Percentiles rank a stretch among this genome's conserved stretches.
These are phyloP conservation scores for Bubo scandiacus DNA, from an alignment of 2,113 vertebrate species.

Conservation along the genomic window DNA sequence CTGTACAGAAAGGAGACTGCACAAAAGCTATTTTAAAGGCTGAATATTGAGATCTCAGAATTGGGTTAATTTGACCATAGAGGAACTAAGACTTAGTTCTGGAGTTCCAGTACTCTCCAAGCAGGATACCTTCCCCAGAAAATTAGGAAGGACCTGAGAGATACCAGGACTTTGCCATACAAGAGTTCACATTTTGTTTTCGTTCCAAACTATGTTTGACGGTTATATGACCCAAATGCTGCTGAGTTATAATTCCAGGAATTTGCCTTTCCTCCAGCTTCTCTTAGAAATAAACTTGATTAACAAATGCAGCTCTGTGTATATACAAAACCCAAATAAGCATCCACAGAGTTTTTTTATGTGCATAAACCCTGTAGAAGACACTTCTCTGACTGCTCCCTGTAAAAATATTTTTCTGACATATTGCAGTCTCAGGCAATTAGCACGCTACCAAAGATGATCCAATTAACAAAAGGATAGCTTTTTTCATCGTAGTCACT, in stretches of 20 bases:
- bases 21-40: background rate
- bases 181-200: background rate
- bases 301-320: background rate
- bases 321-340: background rate
- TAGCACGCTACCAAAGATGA: background rate
- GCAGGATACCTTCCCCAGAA: background rate
- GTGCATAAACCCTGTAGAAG: background rate
- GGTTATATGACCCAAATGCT: background rate
- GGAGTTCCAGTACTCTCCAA: background rate
- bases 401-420: background rate
- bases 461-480: background rate
- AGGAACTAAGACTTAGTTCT: background rate
- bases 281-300: background rate
- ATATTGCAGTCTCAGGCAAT: background rate
- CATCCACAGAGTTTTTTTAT: background rate
- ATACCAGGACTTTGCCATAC: background rate
- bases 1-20: background rate
- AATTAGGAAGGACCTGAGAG: background rate
- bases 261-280: background rate
- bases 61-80: background rate
- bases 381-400: background rate
- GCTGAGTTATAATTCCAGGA: background rate
- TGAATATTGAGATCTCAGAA: background rate
- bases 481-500: background rate
- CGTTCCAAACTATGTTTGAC: background rate